These are phyloP conservation scores for Gallinago solitaria DNA, from an alignment of 2,797 vertebrate species.

Conservation along the genomic window DNA sequence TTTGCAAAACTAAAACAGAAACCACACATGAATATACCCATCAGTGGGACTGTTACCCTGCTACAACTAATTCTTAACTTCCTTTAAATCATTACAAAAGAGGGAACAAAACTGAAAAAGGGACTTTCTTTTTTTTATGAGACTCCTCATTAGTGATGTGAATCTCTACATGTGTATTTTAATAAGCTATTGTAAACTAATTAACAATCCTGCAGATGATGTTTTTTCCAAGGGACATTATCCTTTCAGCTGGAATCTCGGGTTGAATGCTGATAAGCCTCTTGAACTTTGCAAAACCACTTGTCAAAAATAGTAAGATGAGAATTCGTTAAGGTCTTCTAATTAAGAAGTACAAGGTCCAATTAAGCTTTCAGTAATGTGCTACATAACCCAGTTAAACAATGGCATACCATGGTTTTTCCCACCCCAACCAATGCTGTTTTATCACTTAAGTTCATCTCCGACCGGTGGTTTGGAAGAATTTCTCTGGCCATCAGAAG, in stretches of 20 bases:
- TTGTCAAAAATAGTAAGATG: neutral
- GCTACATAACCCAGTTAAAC: neutral
- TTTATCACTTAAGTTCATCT: neutral
- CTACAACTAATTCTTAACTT: neutral
- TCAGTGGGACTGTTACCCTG: neutral
- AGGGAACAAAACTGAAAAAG: neutral
- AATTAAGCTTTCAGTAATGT: constrained; percentile 30
- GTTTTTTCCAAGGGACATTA: neutral
- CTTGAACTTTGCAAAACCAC: constrained; percentile 44
- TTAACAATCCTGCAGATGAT: neutral
- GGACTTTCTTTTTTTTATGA: neutral
- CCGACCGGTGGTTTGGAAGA: neutral
- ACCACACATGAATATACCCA: neutral
- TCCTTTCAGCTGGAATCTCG: neutral
- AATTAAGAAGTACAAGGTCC: constrained; percentile 23
- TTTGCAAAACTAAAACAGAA: neutral
- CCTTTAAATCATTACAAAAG: neutral
- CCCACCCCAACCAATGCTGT: neutral
- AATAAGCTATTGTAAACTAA: neutral
- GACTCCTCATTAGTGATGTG: neutral
- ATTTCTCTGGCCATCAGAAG: neutral
- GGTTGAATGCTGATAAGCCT: constrained; percentile 24
- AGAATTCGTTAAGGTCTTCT: neutral
- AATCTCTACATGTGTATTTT: neutral
- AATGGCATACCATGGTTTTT: neutral